These are phyloP conservation scores for Lepidostoma basale DNA, from an alignment of 1,140 invertebrate genomes.

Conservation along the genomic window DNA sequence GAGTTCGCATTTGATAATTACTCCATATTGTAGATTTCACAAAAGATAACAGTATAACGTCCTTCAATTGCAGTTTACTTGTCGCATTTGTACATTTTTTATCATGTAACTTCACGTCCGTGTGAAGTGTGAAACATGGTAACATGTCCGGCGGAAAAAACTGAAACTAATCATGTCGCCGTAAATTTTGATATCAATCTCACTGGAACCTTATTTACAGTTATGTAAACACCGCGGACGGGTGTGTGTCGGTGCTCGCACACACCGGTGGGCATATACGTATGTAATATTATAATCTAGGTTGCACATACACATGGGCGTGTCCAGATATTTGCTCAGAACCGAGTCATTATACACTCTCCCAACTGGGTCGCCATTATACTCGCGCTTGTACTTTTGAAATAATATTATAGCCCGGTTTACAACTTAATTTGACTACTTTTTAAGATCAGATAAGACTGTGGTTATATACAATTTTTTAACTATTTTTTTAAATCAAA, in stretches of 20 bases:
- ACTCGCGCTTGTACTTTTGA: not conserved
- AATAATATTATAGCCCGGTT: not conserved
- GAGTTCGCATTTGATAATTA: too few species aligned
- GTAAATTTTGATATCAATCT: constrained; percentile 34
- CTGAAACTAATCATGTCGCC: constrained; percentile 17
- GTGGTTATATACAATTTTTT: not conserved
- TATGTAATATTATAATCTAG: not conserved
- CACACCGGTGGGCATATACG: not conserved
- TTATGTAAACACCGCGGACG: constrained; percentile 13
- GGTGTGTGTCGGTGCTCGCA: not conserved
- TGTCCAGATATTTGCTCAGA: not conserved
- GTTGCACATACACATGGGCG: constrained; percentile 19
- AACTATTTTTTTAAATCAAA: too few species aligned
- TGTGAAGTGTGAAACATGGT: not conserved
- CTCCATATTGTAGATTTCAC: too few species aligned
- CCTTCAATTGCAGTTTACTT: too few species aligned
- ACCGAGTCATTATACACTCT: not conserved
- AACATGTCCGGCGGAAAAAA: constrained; percentile 5
- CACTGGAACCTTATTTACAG: constrained; percentile 23
- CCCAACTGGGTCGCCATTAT: too few species aligned
- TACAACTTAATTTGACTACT: constrained; percentile 6
- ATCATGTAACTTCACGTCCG: too few species aligned
- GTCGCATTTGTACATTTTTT: too few species aligned
- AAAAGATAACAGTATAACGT: too few species aligned
- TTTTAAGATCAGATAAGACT: not conserved